Percentiles rank a stretch among this genome's conserved stretches.
These are phyloP conservation scores for Heliconius aoede DNA, from an alignment of 2,888 invertebrate genomes.

Conservation along the genomic window DNA sequence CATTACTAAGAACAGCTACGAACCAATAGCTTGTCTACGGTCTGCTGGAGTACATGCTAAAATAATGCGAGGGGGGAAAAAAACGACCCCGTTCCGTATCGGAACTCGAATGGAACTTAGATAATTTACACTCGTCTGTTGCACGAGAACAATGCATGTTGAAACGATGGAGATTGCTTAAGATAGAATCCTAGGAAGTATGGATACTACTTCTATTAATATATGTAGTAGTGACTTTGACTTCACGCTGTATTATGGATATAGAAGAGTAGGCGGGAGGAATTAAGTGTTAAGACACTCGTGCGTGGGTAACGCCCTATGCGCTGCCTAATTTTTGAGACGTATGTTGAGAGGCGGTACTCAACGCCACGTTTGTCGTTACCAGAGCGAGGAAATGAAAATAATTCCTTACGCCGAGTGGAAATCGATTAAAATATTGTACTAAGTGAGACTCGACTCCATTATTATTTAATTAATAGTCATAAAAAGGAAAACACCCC, in stretches of 20 bases:
- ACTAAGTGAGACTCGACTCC: background rate
- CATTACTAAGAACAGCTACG: background rate
- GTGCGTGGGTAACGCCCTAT: no score
- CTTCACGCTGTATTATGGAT: no score
- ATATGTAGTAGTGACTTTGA: background rate
- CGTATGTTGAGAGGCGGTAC: no score
- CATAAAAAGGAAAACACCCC: background rate
- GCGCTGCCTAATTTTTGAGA: no score
- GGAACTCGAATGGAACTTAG: conserved; percentile 42
- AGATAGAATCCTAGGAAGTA: conserved; percentile 15
- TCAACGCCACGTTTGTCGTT: no score
- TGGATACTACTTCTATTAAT: background rate
- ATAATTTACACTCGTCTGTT: conserved; percentile 25
- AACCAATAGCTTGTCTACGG: conserved; percentile 10
- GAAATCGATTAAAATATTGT: no score
- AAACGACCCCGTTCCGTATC: conserved; percentile 53
- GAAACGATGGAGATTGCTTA: conserved; percentile 30
- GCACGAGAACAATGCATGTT: conserved; percentile 25
- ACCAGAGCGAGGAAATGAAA: no score
- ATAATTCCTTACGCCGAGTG: no score
- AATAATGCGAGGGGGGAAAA: conserved; percentile 50
- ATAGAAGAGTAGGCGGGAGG: no score
- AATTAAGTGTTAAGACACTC: no score
- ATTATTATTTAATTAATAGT: background rate
- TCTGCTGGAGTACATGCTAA: conserved; percentile 48